A percentile compares a stretch with the other conserved stretches of the same genome.
phyloP scores from a whole-genome alignment of 64 coral and sea anemone species.

The Dendrophyllia cribrosa region DNA sequence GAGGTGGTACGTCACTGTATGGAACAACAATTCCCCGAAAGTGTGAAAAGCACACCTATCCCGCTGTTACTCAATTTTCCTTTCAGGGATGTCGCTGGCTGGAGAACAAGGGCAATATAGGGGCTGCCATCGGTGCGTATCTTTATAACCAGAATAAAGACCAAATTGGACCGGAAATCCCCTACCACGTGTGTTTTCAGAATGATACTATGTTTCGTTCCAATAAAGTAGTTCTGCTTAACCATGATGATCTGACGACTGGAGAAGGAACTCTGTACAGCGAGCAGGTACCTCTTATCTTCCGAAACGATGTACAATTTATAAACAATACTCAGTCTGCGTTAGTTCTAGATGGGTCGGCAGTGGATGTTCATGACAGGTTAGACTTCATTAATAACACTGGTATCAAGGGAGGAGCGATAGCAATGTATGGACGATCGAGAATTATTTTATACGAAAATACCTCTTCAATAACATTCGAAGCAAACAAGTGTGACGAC shows the following conservation, averaged over 20 bases:
- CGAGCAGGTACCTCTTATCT: slow-evolving; percentile 55
- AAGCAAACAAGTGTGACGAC: slow-evolving; percentile 58
- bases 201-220: slow-evolving; percentile 11
- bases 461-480: slow-evolving; percentile 47
- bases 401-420: slow-evolving; percentile 75
- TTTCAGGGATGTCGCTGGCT: slow-evolving; percentile 49
- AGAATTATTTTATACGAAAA: slow-evolving; percentile 71
- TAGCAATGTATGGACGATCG: slow-evolving; percentile 82
- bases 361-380: slow-evolving; percentile 40
- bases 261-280: slow-evolving; percentile 84
- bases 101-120: slow-evolving; percentile 66
- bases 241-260: background rate
- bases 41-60: background rate
- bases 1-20: slow-evolving; percentile 76
- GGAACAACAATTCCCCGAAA: slow-evolving; percentile 59
- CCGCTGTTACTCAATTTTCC: slow-evolving; percentile 21
- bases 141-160: slow-evolving; percentile 75
- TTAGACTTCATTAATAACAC: slow-evolving; percentile 68
- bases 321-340: slow-evolving; percentile 62
- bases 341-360: slow-evolving; percentile 72
- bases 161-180: slow-evolving; percentile 74
- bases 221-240: slow-evolving; percentile 34
- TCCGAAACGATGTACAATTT: slow-evolving; percentile 50
- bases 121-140: slow-evolving; percentile 69
- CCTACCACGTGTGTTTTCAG: slow-evolving; percentile 66